phyloP scores from a whole-genome alignment of 2,797 vertebrate genomes.

The Eulemur albifrons region DNA sequence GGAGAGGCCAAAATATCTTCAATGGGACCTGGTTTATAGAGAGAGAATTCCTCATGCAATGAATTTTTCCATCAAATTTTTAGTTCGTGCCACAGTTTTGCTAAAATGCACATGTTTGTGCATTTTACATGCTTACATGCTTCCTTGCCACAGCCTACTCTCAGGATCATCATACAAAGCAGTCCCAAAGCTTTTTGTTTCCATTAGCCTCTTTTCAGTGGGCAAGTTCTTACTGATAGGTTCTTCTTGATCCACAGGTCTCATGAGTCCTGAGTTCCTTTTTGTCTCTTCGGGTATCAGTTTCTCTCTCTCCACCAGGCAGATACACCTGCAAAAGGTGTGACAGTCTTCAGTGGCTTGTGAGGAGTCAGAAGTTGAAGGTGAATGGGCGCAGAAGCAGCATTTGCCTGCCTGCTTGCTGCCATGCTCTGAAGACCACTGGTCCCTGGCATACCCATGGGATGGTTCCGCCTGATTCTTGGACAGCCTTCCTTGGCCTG shows the following conservation, averaged over 20 bases:
- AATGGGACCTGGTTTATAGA: neutral
- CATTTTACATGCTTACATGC: neutral
- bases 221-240: neutral
- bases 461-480: neutral
- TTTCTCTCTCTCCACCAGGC: neutral
- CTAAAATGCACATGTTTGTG: neutral
- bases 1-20: neutral
- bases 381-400: neutral
- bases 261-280: neutral
- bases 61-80: constrained; percentile 27
- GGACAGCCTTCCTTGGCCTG: neutral
- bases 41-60: neutral
- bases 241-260: neutral
- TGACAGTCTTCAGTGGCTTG: neutral
- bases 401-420: neutral
- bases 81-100: neutral
- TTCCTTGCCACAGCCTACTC: neutral
- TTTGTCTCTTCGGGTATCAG: neutral
- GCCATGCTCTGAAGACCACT: neutral
- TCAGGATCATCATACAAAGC: neutral
- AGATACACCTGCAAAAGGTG: neutral
- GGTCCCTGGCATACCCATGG: neutral
- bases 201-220: neutral
- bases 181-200: neutral
- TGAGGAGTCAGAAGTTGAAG: neutral